Evolutionary conservation across 2,797 vertebrate species (phyloP), one percentile per base, ranked within the genome.

Genomic region (Bufotes viridis): DNA sequence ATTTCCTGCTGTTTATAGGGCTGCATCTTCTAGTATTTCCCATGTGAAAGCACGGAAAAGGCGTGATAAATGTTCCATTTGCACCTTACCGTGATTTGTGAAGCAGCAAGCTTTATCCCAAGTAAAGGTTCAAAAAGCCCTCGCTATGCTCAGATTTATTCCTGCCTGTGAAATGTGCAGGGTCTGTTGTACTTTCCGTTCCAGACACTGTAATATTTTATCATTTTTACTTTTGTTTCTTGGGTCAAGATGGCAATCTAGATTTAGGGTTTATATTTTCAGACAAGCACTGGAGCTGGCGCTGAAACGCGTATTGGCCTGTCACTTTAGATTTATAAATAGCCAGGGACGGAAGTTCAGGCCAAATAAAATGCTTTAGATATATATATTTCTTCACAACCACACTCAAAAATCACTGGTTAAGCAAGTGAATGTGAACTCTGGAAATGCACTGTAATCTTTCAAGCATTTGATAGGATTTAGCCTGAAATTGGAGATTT

Each of bases 401-500:
- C 89, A 24, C 34, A 13, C 78, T 29, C 24, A 51, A 84, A 87
- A 91, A 91, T 93, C 76, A 90, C 84, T 88, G 17, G 91, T 58
- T 90, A 86, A 85, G 87, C 82, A 91, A 90, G 58, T 87, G 92
- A 92, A 88, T 7, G 0, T 90, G 81, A 85, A 82, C 74, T 90
- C 9, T 89, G 90, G 81, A 90, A 92, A 90, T 90, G 81, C 87
- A 78, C 87, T 78, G 88, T 87, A 83, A 91, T 93, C 49, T 92
- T 76, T 92, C 51, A 81, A 57, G 9, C 90, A 74, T 86, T 90
- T 42, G 83, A 81, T 79, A 87, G 91, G 88, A 90, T 93, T 92
- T 79, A 91, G 81, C 88, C 88, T 65, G 7, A 78, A 93, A 49
- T 91, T 92, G 91, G 90, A 94, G 89, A 91, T 94, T 94, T 93